Conservation (phyloP, 2,888 invertebrate species). For the Parnassius smintheus region DNA sequence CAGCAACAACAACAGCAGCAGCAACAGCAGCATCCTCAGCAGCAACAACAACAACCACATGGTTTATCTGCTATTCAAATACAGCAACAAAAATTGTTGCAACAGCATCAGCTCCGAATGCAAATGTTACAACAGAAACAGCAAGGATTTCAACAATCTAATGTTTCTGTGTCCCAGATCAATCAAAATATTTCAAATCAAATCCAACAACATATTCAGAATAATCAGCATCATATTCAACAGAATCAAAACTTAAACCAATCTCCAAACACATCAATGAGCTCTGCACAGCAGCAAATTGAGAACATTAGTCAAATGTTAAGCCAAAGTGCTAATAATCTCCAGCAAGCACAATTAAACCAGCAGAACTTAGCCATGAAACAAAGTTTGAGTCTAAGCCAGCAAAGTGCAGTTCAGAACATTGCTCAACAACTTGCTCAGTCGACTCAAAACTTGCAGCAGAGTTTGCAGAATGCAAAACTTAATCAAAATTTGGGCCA, state of each 20-base stretch:
- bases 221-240: constrained; percentile 67
- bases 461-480: constrained; percentile 73
- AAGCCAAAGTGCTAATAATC: constrained; percentile 73
- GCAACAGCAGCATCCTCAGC: constrained; percentile 45
- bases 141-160: constrained; percentile 65
- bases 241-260: constrained; percentile 61
- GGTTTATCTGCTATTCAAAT: constrained; percentile 72
- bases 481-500: constrained; percentile 67
- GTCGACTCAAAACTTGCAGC: constrained; percentile 64
- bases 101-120: constrained; percentile 81
- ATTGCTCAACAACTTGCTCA: constrained; percentile 73
- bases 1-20: constrained; percentile 38
- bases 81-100: constrained; percentile 79
- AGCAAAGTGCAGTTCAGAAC: constrained; percentile 71
- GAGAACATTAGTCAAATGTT: constrained; percentile 82
- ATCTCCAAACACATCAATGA: constrained; percentile 69
- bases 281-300: constrained; percentile 83
- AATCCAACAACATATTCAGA: constrained; percentile 68
- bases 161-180: constrained; percentile 67
- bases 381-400: constrained; percentile 66
- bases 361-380: constrained; percentile 74
- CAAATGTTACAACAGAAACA: constrained; percentile 61
- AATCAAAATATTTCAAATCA: constrained; percentile 65
- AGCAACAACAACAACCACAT: constrained; percentile 63
- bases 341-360: constrained; percentile 69